A percentile compares a stretch with the other conserved stretches of the same genome.
These are phyloP conservation scores for Entomobrya proxima DNA, from an alignment of 2,888 invertebrate genomes.

Conservation along the genomic window DNA sequence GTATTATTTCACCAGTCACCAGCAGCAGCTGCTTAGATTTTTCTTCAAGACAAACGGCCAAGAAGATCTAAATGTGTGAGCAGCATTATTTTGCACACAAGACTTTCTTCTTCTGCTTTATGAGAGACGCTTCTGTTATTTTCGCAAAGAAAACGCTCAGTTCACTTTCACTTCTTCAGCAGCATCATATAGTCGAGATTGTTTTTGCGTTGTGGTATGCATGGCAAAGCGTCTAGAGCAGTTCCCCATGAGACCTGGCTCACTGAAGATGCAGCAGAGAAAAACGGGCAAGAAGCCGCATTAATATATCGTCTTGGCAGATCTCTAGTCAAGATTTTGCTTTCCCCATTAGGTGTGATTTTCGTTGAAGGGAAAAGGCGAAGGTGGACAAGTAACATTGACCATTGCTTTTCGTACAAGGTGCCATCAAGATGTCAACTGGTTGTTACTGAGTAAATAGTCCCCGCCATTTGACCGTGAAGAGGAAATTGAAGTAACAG, in stretches of 20 bases:
- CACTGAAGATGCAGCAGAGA: constrained; percentile 29
- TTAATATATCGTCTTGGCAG: too few relatives aligned
- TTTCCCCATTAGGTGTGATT: too few relatives aligned
- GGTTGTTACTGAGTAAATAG: too few relatives aligned
- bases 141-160: background rate
- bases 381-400: too few relatives aligned
- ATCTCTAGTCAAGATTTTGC: background rate
- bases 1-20: background rate
- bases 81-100: background rate
- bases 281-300: too few relatives aligned
- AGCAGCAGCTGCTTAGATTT: constrained; percentile 21
- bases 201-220: background rate
- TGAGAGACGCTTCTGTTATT: background rate
- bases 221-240: background rate
- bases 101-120: background rate
- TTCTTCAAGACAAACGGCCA: background rate
- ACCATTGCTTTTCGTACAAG: too few relatives aligned
- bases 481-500: too few relatives aligned
- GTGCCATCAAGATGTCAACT: too few relatives aligned
- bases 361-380: too few relatives aligned
- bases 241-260: constrained; percentile 52
- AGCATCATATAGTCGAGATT: background rate
- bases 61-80: background rate
- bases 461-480: too few relatives aligned
- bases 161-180: constrained; percentile 5